Evolutionary conservation across 2,113 vertebrate genomes (phyloP), one percentile per base, ranked within the genome.

Genomic region (Rhinolophus sinicus): DNA sequence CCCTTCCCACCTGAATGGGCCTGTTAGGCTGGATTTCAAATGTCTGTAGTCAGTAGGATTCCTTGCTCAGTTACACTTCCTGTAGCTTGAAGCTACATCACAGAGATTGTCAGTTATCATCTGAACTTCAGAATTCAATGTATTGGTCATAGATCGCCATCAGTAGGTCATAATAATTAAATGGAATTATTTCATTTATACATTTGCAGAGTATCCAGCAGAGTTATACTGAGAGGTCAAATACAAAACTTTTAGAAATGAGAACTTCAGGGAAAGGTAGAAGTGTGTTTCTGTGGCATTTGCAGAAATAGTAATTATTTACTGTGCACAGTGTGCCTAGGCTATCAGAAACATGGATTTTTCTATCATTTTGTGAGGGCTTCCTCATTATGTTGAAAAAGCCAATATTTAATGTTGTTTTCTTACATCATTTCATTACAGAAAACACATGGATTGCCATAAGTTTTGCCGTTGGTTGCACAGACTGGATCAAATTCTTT

Each of bases 381-480:
- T 54, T 87, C 28, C 69, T 56, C 44, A 60, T 65, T 80, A 40
- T 26, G 67, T 77, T 65, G 16, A 8, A n/a, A 86, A 6, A 78
- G 18, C 6, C 14, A 87, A 12, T 24, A 44, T 35, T 60, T 78
- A 90, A 19, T 54, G 3, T 38, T 85, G 8, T 65, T 18, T 81
- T 15, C 96, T 97, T 97, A 96, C 93, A 65, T 1, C 28, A 35
- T 47, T 14, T 19, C 4, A 14, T 0, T 87, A 93, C 97, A 97
- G 96, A 97, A 96, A 9, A 30, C 0, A 1, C 96, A 97, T 22
- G 0, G 13, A n/a, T 96, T 97, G 3, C 0, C 0, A 1, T 93
- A 95, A 18, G 35, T 88, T 0, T 4, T 0, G 47, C 94, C 90
- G 62, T 94, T 47, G 15, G 35, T 88, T 58, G 2, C 84, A 19